These are phyloP conservation scores for Dinomys branickii DNA, from an alignment of 2,113 vertebrate genomes.

Conservation along the genomic window DNA sequence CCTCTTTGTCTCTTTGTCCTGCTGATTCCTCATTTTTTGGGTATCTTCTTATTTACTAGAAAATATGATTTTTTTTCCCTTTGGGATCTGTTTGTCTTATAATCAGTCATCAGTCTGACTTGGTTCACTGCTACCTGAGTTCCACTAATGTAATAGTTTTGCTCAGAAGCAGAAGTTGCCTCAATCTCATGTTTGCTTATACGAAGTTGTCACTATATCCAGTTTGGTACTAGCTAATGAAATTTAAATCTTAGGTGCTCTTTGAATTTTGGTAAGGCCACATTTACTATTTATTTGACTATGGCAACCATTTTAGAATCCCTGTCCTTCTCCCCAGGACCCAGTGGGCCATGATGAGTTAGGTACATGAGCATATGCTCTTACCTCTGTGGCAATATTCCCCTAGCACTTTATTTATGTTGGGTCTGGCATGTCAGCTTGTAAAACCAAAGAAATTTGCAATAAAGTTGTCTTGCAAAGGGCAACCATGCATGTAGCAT, in stretches of 20 bases:
- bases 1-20: neutral
- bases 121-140: constrained; percentile 1
- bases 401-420: constrained; percentile 59
- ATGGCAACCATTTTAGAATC: neutral
- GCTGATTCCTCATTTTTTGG: neutral
- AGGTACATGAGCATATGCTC: neutral
- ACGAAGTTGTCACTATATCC: neutral
- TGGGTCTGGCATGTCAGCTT: constrained; percentile 51
- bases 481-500: constrained; percentile 50
- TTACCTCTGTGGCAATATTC: constrained; percentile 45
- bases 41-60: neutral
- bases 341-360: constrained; percentile 11
- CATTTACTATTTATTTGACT: constrained; percentile 52
- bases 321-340: neutral
- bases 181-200: neutral
- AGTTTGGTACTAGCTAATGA: neutral
- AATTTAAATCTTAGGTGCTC: constrained; percentile 50
- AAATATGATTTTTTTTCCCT: constrained; percentile 66
- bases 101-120: neutral
- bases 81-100: constrained; percentile 59
- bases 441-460: constrained; percentile 61
- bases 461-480: constrained; percentile 63
- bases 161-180: neutral
- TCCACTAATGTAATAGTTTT: neutral
- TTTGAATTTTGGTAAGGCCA: neutral